Base-by-base conservation (phyloP, 2,888 invertebrate genomes). In the Andrena bucephala region DNA sequence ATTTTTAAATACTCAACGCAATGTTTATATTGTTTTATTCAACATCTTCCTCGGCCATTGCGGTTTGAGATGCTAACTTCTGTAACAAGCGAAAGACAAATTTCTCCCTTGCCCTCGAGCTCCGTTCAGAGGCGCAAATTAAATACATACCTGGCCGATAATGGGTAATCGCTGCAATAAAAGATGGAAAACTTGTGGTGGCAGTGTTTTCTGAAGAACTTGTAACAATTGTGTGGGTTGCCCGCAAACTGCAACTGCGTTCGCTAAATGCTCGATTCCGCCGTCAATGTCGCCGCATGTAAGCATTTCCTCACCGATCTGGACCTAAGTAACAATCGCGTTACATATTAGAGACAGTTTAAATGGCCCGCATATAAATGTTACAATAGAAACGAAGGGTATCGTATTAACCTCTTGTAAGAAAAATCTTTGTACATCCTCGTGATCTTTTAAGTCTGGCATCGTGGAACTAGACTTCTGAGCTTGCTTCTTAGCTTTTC, bases 161-260 rank as follows among this genome's bases (percentile, higher is more conserved):
- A 96, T 95, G 0, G 98, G 98, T 89, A 98, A 95, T 94, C 97
- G 96, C 94, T 98, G 96, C 85, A 99, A 95, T 33, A 99, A 95
- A 91, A 98, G 95, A 91, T 97, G 97, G 96, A 99, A 99, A 94
- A 99, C 98, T 92, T 98, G 97, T 27, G 98, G 98, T 76, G 99
- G 99, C 94, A 99, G 95, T 50, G 99, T 99, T 94, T 99, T 98
- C 94, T 99, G 98, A 73, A 99, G 96, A 82, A 98, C 97, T 93
- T 97, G 96, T 68, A 99, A 95, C 71, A 99, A 95, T 93, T 98
- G 98, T 91, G 97, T 97, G 0, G 98, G 98, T 94, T 99, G 99
- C 13, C 99, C 99, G 93, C 99, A 99, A 33, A 99, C 98, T 3
- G 98, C 97, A n/a, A 99, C 98, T 8, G 99, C 99, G 94, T 98